Conservation (phyloP, 2,888 invertebrate genomes). For the Pristionchus fissidentatus region DNA sequence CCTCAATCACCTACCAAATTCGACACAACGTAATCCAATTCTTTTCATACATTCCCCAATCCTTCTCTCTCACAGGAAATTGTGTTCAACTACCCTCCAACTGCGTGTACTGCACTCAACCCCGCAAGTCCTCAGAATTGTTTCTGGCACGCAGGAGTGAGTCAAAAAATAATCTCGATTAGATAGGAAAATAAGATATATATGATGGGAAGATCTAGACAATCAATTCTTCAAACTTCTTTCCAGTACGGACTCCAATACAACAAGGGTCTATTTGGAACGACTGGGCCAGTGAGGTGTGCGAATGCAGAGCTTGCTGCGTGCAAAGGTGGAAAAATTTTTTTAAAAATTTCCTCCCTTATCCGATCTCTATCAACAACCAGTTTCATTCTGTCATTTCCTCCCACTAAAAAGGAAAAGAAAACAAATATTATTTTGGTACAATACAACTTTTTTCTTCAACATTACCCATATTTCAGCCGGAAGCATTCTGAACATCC, state of each 20-base stretch:
- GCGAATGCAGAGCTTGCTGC: conserved; percentile 6
- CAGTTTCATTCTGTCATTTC: too few species aligned
- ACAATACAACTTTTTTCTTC: neutral
- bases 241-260: conserved; percentile 8
- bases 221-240: neutral
- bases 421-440: too few species aligned
- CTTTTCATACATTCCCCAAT: neutral
- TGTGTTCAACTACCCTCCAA: neutral
- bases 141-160: conserved; percentile 28
- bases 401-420: too few species aligned
- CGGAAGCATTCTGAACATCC: conserved; percentile 11
- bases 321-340: neutral
- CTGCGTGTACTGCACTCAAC: neutral
- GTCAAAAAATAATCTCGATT: neutral
- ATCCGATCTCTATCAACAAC: neutral
- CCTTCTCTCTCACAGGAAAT: neutral
- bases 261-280: neutral
- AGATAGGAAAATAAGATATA: too few species aligned
- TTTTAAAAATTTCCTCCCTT: neutral
- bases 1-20: neutral
- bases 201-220: neutral
- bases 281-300: neutral
- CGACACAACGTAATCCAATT: neutral
- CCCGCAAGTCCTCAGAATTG: neutral
- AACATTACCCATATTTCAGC: neutral